Percentiles rank a stretch among this genome's conserved stretches.
These are phyloP conservation scores for Schizaphis graminum DNA, from an alignment of 2,888 invertebrate species.

Conservation along the genomic window DNA sequence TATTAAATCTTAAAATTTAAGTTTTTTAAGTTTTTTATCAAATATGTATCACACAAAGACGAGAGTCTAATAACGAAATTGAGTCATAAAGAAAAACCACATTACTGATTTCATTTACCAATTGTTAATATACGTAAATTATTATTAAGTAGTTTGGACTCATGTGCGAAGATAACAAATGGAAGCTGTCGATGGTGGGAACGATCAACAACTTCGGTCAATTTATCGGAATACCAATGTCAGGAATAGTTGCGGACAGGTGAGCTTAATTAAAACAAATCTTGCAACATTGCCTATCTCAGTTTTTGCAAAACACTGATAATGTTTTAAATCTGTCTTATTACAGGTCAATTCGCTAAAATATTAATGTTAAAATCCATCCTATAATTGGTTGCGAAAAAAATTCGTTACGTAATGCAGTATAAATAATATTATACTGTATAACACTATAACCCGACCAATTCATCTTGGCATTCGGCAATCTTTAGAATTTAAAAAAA, in stretches of 20 bases:
- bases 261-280: not conserved
- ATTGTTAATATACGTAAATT: not conserved
- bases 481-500: too few relatives aligned
- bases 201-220: slow-evolving; percentile 78
- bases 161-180: slow-evolving; percentile 76
- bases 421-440: too few relatives aligned
- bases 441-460: too few relatives aligned
- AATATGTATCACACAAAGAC: not conserved
- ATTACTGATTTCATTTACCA: too few relatives aligned
- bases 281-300: not conserved
- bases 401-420: too few relatives aligned
- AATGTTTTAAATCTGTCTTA: too few relatives aligned
- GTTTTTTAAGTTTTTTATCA: not conserved
- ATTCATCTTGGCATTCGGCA: too few relatives aligned
- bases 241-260: slow-evolving; percentile 70
- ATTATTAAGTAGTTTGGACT: slow-evolving; percentile 74
- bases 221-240: slow-evolving; percentile 75
- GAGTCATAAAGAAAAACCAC: too few relatives aligned
- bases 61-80: too few relatives aligned
- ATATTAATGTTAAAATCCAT: too few relatives aligned
- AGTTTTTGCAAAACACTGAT: not conserved
- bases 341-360: too few relatives aligned
- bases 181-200: slow-evolving; percentile 77
- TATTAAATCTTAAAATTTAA: not conserved
- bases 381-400: too few relatives aligned